phyloP scores from a whole-genome alignment of 2,113 vertebrate species.

The Cebus imitator region DNA sequence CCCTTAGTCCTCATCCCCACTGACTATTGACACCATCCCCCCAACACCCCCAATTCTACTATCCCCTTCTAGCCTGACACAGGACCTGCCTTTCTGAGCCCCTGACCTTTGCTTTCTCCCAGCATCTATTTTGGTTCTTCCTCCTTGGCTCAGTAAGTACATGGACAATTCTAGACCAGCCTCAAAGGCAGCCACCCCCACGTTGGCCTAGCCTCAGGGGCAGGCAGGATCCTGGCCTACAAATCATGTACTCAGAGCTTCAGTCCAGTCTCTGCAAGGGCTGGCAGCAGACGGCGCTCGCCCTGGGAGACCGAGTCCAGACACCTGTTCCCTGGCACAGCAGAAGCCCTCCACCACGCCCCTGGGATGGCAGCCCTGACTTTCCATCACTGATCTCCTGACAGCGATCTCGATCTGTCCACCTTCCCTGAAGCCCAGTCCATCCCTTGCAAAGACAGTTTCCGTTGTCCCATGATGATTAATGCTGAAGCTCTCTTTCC shows the following conservation, averaged over 20 bases:
- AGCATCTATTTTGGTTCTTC: constrained; percentile 1
- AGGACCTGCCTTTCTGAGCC: neutral
- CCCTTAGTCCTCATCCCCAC: neutral
- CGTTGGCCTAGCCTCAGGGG: neutral
- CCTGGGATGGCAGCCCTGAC: neutral
- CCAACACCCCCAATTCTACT: neutral
- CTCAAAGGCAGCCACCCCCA: neutral
- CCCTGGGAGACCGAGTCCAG: constrained; percentile 3
- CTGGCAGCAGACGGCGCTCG: neutral
- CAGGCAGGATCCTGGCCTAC: neutral
- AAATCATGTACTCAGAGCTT: neutral
- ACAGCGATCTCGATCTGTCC: neutral
- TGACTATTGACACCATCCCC: neutral
- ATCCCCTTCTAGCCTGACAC: neutral
- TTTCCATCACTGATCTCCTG: neutral
- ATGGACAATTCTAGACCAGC: neutral
- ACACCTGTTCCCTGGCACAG: neutral
- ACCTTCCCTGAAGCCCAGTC: neutral
- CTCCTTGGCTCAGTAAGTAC: constrained; percentile 3
- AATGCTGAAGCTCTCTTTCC: neutral
- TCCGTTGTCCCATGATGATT: neutral
- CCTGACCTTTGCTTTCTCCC: constrained; percentile 22
- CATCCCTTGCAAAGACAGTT: neutral
- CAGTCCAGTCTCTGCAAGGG: neutral
- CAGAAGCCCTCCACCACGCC: neutral